Base-by-base conservation (phyloP, 2,888 invertebrate species). In the Drosophila trichaetosa region DNA sequence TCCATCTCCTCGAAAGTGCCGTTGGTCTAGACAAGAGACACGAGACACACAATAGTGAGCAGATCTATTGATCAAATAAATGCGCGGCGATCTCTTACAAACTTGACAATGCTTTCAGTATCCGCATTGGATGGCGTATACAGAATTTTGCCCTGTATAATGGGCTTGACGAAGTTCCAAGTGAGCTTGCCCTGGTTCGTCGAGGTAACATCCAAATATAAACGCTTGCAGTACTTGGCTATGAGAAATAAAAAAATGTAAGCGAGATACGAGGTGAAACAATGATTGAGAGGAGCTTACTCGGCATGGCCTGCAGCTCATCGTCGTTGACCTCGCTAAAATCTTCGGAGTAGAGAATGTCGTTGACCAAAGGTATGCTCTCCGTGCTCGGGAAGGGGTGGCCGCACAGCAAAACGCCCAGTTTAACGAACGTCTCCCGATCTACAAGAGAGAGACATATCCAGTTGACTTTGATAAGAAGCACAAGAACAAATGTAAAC, bases 121-220 rank as follows among this genome's bases (percentile, higher is more conserved):
- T 94, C 93, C 0, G 94, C 93, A 0, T 94, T 95, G 21, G 94
- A 92, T 0, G 97, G 97, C 0, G 96, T 95, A 92, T 96, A 97
- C 0, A 97, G 93, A 58, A 98, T 96, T 87, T 95, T 95, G 5
- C 97, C 97, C 90, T 96, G 95, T 53, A 95, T 93, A 21, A 96
- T 94, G 0, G 96, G 96, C 82, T 96, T 96, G 11, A 95, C 93
- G 80, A 95, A 95, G 53, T 94, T 95, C 96, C 96, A 96, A 29
- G 96, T 93, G n/a, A 96, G 95, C 90, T 96, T 96, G 6, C 96
- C 96, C 42, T 95, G 95, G 29, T 94, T 94, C 84, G 95, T 94
- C 18, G 92, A 93, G 1, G 95, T 91, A 2, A 96, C 93, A 82
- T 95, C 95, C 71, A 94, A 93, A 90, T 96, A 96, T 31, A 95